A percentile compares a stretch with the other conserved stretches of the same genome.
These are phyloP conservation scores for Arge pagana DNA, from an alignment of 2,888 invertebrate species.

Conservation along the genomic window DNA sequence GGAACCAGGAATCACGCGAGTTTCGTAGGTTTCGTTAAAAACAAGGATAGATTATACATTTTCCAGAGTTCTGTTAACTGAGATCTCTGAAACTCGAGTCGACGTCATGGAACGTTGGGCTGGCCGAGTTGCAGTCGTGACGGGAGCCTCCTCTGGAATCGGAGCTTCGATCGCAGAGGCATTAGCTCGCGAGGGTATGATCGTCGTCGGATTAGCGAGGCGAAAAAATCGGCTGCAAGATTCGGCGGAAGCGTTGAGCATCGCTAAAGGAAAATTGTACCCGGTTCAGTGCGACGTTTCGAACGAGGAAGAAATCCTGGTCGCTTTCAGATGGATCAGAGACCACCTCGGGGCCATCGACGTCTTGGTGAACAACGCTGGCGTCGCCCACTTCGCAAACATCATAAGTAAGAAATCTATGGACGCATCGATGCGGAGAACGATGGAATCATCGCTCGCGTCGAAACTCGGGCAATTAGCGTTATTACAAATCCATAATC, in stretches of 20 bases:
- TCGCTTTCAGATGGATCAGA: constrained; percentile 23
- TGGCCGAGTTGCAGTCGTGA: constrained; percentile 58
- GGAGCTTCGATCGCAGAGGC: constrained; percentile 54
- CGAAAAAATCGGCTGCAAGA: constrained; percentile 16
- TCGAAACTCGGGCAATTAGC: no score
- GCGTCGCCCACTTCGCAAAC: constrained; percentile 40
- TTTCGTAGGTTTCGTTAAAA: no score
- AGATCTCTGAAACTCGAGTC: no score
- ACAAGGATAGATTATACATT: no score
- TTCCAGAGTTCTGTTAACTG: no score
- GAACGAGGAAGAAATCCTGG: constrained; percentile 23
- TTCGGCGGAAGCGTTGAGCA: constrained; percentile 11
- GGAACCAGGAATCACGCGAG: no score
- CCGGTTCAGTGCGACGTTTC: constrained; percentile 29
- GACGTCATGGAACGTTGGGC: constrained; percentile 57
- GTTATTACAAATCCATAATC: no score
- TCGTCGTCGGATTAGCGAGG: constrained; percentile 12
- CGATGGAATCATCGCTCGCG: no score
- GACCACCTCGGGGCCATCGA: constrained; percentile 52
- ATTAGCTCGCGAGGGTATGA: constrained; percentile 55
- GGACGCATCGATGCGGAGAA: no score
- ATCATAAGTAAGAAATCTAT: constrained; percentile 26
- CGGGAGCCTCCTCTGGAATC: constrained; percentile 60
- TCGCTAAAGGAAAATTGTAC: constrained; percentile 42
- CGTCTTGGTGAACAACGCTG: constrained; percentile 58